Percentiles rank a stretch among this genome's conserved stretches.
Conservation (phyloP, 2,797 vertebrate species). For the Arctocebus calabarensis region DNA sequence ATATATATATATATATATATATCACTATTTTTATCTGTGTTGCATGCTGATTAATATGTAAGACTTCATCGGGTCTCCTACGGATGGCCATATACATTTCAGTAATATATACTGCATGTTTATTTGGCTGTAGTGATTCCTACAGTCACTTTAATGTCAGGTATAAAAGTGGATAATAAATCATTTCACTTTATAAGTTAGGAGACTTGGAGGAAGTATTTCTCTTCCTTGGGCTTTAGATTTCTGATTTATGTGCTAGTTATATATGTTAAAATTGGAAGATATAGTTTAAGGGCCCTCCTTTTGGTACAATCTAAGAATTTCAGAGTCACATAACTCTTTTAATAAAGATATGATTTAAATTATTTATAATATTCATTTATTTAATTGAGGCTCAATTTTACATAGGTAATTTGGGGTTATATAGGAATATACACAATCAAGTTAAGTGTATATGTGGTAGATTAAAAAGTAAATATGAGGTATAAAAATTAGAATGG, state of each 20-base stretch:
- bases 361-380: not conserved
- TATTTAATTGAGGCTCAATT: not conserved
- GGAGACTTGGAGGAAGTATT: conserved; percentile 43
- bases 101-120: conserved; percentile 17
- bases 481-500: not conserved
- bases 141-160: conserved; percentile 51
- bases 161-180: conserved; percentile 57
- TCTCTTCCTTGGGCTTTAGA: conserved; percentile 46
- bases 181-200: conserved; percentile 40
- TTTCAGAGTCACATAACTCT: not conserved
- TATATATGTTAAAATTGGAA: conserved; percentile 52
- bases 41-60: not conserved
- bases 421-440: not conserved
- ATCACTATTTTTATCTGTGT: not conserved
- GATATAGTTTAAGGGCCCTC: not conserved
- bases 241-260: conserved; percentile 50
- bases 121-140: conserved; percentile 36
- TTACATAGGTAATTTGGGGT: not conserved
- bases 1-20: not conserved
- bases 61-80: not conserved
- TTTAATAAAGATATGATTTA: conserved; percentile 40
- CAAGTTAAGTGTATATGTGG: not conserved
- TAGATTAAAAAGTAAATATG: not conserved
- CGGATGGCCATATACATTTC: not conserved
- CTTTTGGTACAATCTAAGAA: not conserved